Evolutionary conservation across 2,113 vertebrate species (phyloP).

Genomic region (Sebastes schlegelii): DNA sequence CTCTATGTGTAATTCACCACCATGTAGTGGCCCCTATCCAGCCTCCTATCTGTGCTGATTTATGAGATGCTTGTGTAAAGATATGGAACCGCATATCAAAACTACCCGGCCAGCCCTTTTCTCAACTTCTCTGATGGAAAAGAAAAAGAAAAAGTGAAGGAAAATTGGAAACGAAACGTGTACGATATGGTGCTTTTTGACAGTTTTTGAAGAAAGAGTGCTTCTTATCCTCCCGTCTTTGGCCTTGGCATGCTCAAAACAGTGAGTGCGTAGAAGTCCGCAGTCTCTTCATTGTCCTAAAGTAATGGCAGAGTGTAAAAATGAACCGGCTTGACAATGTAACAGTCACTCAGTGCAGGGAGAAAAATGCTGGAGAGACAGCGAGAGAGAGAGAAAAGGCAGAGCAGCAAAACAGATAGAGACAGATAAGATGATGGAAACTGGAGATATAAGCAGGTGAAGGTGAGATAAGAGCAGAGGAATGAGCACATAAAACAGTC

Average conservation of each 20-base stretch:
- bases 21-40: slow-evolving; percentile 34
- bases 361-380: slow-evolving; percentile 15
- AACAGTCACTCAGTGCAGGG: slow-evolving; percentile 31
- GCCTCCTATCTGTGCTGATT: slow-evolving; percentile 44
- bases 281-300: slow-evolving; percentile 21
- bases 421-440: not conserved
- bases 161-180: slow-evolving; percentile 24
- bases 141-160: not conserved
- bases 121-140: slow-evolving; percentile 3
- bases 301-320: slow-evolving; percentile 26
- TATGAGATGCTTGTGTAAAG: slow-evolving; percentile 49
- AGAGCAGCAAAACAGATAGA: slow-evolving; percentile 21
- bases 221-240: slow-evolving; percentile 51
- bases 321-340: not conserved
- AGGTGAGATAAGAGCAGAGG: slow-evolving; percentile 9
- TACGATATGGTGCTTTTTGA: slow-evolving; percentile 35
- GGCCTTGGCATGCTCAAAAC: slow-evolving; percentile 65
- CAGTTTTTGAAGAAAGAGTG: slow-evolving; percentile 6
- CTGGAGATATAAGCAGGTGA: not conserved
- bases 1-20: slow-evolving; percentile 38
- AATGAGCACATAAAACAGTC: slow-evolving; percentile 32
- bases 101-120: not conserved
- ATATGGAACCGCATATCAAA: slow-evolving; percentile 33
- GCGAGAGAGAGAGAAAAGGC: slow-evolving; percentile 23
- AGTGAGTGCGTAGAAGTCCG: slow-evolving; percentile 9